Evolutionary conservation across 2,113 vertebrate genomes (phyloP), one percentile per base, ranked within the genome.

Genomic region (Passerina amoena): DNA sequence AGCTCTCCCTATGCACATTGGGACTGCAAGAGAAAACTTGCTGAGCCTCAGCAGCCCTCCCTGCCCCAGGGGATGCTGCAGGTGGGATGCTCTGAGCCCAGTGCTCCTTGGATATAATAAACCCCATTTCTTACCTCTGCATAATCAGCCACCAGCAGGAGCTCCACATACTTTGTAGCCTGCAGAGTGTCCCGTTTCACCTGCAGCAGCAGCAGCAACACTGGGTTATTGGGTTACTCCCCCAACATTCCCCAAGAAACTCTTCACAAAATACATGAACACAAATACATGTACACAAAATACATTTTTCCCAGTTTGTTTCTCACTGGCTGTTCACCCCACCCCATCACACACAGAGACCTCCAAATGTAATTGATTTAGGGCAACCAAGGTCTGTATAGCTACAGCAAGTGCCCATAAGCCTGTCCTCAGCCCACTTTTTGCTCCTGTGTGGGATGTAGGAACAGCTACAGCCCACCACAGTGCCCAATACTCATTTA

Each of bases 71-170:
- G 45, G 15, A 35, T 35, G 81, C 51, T 60, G 35, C 33, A 31
- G 54, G 63, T 28, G 21, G 22, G 69, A 57, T 56, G 18, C 64
- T 68, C 51, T 35, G 19, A 17, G 13, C 27, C 35, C 19, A 3
- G 28, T 21, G 50, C n/a, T 91, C 61, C 2, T 2, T 12, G 61
- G 12, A 1, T 35, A 47, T 7, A 59, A 93, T 6, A 82, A 22
- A 42, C 16, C n/a, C 11, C 6, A 11, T 66, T 71, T 63, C 98
- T 99, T 98, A 99, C 99, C 99, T 99, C 99, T 14, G 99, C 98
- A 38, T 98, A 98, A 97, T 99, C 99, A 61, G 99, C 99, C 80
- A 99, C 99, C 0, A 99, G 91, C 94, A 99, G 98, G 81, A 99
- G 98, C 90, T 99, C 99, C 84, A 99, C 99, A 0, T 99, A 99